Percentiles rank a stretch among this genome's conserved stretches.
Evolutionary conservation across 2,888 invertebrate genomes (phyloP).

Genomic region (Griposia aprilina): DNA sequence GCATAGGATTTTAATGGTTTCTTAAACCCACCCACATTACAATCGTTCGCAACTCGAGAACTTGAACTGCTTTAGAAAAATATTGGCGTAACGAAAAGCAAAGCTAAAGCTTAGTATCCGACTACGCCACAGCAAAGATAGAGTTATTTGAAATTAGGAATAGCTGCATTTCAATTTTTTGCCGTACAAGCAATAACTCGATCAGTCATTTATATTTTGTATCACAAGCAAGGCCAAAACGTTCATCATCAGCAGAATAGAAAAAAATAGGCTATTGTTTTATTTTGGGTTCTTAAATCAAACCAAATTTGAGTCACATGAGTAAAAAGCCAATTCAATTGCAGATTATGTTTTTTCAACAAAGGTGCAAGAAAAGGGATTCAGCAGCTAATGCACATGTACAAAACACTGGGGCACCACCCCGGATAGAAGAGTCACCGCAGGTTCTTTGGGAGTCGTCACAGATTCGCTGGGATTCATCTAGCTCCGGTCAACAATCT

Average conservation of each 20-base stretch:
- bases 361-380: not conserved
- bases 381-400: not conserved
- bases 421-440: not conserved
- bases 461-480: constrained; percentile 6
- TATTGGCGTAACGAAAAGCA: no score
- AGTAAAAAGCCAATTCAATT: not conserved
- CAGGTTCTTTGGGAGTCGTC: constrained; percentile 2
- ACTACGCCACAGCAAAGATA: not conserved
- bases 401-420: not conserved
- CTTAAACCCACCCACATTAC: not conserved
- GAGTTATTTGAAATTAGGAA: not conserved
- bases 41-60: no score
- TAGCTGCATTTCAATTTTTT: not conserved
- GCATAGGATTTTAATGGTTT: not conserved
- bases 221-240: not conserved
- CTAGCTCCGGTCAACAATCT: constrained; percentile 9
- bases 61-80: no score
- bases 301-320: not conserved
- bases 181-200: not conserved
- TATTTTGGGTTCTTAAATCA: not conserved
- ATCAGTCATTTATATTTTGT: no score
- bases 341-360: constrained; percentile 28
- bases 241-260: not conserved
- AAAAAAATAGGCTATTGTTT: not conserved
- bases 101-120: not conserved